Evolutionary conservation across 1,140 invertebrate genomes (phyloP).

Genomic region (Aphaenogaster floridana): DNA sequence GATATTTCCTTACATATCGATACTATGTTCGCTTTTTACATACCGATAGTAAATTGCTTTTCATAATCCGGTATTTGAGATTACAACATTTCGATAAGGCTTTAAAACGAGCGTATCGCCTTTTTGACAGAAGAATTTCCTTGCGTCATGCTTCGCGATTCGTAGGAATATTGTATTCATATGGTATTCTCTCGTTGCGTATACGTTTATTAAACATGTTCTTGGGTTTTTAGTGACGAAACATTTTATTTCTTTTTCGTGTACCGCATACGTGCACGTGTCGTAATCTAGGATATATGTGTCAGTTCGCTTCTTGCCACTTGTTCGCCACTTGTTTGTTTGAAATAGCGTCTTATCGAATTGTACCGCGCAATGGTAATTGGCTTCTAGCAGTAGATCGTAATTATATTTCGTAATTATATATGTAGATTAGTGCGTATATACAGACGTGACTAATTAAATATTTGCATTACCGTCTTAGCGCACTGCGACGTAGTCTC

Average conservation of each 20-base stretch:
- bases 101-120: neutral
- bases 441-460: conserved; percentile 41
- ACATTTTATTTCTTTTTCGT: neutral
- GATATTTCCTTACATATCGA: neutral
- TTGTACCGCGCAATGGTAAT: conserved; percentile 10
- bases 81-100: neutral
- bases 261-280: neutral
- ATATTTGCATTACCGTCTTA: conserved; percentile 36
- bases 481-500: neutral
- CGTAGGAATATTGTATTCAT: neutral
- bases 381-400: neutral
- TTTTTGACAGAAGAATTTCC: neutral
- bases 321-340: conserved; percentile 44
- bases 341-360: conserved; percentile 13
- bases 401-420: conserved; percentile 44
- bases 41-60: neutral
- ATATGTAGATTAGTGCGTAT: conserved; percentile 23
- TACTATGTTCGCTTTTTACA: neutral
- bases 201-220: neutral
- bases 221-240: neutral
- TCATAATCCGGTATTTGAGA: neutral
- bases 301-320: conserved; percentile 29
- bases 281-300: conserved; percentile 29
- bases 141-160: neutral
- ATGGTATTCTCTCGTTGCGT: neutral